Percentiles rank a stretch among this genome's conserved stretches.
phyloP scores from a whole-genome alignment of 2,113 vertebrate genomes.

The Mola mola region DNA sequence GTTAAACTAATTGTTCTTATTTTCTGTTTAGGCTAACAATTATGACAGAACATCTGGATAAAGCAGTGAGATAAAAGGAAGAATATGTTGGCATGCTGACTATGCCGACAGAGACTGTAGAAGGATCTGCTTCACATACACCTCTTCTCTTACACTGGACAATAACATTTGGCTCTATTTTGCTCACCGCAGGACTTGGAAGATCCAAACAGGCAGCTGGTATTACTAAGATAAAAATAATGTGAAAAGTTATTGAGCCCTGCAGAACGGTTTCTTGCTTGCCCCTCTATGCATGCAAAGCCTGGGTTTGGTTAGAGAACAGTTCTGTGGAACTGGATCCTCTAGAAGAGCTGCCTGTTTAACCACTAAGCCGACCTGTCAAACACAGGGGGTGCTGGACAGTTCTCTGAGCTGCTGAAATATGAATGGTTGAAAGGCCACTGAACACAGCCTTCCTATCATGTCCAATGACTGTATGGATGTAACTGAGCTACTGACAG shows the following conservation, averaged over 20 bases:
- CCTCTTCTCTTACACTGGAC: conserved; percentile 40
- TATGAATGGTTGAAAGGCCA: conserved; percentile 10
- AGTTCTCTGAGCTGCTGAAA: conserved; percentile 9
- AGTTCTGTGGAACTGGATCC: conserved; percentile 5
- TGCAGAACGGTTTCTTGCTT: conserved; percentile 7
- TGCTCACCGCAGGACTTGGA: conserved; percentile 10
- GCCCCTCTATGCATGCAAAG: not conserved
- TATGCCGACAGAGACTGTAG: not conserved
- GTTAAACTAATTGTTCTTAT: not conserved
- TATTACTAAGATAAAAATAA: conserved; percentile 16
- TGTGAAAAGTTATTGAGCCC: conserved; percentile 44
- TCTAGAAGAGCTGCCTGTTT: conserved; percentile 4
- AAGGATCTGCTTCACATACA: not conserved
- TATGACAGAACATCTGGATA: conserved; percentile 7
- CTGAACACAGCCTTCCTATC: not conserved
- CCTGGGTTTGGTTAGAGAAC: not conserved
- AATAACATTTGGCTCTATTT: conserved; percentile 7
- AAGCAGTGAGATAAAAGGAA: conserved; percentile 8
- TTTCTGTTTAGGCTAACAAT: conserved; percentile 35
- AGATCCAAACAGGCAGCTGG: conserved; percentile 40
- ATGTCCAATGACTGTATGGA: not conserved
- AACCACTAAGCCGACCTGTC: conserved; percentile 48
- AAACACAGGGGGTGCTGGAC: conserved; percentile 38
- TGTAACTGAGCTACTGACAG: conserved; percentile 20
- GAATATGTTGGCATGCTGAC: not conserved